Conservation (phyloP, 2,888 invertebrate species). For the Drosophila subsilvestris region DNA sequence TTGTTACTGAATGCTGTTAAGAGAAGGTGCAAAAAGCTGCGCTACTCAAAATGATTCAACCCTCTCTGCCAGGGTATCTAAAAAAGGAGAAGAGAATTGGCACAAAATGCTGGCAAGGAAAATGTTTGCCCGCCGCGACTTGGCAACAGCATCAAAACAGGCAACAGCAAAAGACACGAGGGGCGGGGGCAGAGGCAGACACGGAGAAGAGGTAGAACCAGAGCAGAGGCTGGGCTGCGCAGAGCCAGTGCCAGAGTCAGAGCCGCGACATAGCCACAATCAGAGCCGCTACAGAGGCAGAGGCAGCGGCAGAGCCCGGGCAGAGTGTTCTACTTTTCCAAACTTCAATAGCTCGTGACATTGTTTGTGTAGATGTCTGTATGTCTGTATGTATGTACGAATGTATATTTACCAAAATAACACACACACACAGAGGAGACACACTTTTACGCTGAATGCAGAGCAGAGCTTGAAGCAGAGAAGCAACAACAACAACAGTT, state of each 20-base stretch:
- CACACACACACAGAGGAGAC: constrained; percentile 15
- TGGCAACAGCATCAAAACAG: constrained; percentile 63
- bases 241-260: constrained; percentile 2
- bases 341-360: constrained; percentile 80
- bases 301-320: constrained; percentile 49
- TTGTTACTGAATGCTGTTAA: no score
- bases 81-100: constrained; percentile 15
- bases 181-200: background rate
- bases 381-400: constrained; percentile 7
- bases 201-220: no score
- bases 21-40: no score
- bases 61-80: background rate
- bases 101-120: constrained; percentile 67
- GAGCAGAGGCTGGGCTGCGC: background rate
- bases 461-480: constrained; percentile 28
- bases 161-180: background rate
- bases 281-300: constrained; percentile 2
- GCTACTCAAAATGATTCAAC: background rate
- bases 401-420: constrained; percentile 37
- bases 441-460: background rate
- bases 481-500: constrained; percentile 3
- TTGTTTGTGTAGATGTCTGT: constrained; percentile 62
- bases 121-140: constrained; percentile 66
- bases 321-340: constrained; percentile 71
- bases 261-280: no score